phyloP scores from a whole-genome alignment of 1,140 invertebrate genomes.

The Drosophila quadrilineata region DNA sequence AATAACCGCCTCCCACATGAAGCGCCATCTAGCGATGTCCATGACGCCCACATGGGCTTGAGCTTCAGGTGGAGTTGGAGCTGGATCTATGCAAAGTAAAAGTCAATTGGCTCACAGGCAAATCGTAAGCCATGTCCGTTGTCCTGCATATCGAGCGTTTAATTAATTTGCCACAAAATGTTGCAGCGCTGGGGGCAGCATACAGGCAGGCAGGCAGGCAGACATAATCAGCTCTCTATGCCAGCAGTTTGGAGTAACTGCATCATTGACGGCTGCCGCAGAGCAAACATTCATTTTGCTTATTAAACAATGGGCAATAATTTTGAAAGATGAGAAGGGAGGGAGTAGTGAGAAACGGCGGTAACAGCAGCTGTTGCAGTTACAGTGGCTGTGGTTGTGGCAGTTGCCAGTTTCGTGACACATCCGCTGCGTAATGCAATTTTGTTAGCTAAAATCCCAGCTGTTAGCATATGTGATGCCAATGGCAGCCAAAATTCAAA shows the following conservation, averaged over 20 bases:
- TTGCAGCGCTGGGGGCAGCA: constrained; percentile 24
- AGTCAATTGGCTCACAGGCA: constrained; percentile 73
- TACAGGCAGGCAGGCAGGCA: not conserved
- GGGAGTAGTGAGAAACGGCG: not conserved
- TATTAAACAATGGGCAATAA: constrained; percentile 31
- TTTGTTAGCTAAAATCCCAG: constrained; percentile 42
- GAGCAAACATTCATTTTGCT: constrained; percentile 37
- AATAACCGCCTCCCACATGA: constrained; percentile 55
- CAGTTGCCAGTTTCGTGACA: constrained; percentile 31
- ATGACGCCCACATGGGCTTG: constrained; percentile 16
- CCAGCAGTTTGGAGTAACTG: not conserved
- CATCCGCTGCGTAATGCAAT: constrained; percentile 58
- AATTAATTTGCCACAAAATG: constrained; percentile 77
- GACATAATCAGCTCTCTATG: constrained; percentile 12
- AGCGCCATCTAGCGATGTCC: not conserved
- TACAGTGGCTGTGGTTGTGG: not conserved
- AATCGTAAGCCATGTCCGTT: constrained; percentile 27
- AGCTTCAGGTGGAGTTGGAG: too few relatives aligned
- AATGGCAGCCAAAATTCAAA: constrained; percentile 46
- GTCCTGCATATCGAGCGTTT: constrained; percentile 50
- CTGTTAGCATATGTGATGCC: constrained; percentile 34
- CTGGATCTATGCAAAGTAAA: constrained; percentile 60
- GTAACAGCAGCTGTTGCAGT: not conserved
- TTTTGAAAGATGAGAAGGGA: not conserved
- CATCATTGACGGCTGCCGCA: constrained; percentile 9